Evolutionary conservation across 2,888 invertebrate genomes (phyloP).

Genomic region (Acronicta psi): DNA sequence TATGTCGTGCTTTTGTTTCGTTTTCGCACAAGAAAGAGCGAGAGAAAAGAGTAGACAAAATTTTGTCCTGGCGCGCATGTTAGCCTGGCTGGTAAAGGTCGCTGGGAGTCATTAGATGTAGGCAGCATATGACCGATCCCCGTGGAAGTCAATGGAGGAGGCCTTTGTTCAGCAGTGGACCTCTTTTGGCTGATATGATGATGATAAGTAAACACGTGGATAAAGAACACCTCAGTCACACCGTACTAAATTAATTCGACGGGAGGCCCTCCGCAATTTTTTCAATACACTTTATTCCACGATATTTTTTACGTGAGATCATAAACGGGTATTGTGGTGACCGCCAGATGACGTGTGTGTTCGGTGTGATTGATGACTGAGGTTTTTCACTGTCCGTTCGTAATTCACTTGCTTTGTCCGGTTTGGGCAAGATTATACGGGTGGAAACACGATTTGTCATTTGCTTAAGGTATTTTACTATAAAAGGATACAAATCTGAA

Average conservation of each 20-base stretch:
- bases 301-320: constrained; percentile 47
- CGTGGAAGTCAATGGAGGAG: too few relatives aligned
- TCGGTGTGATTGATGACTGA: constrained; percentile 42
- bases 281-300: constrained; percentile 49
- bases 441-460: constrained; percentile 15
- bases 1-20: too few relatives aligned
- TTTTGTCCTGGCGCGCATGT: too few relatives aligned
- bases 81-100: too few relatives aligned
- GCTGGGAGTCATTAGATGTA: too few relatives aligned
- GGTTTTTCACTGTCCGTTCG: constrained; percentile 40
- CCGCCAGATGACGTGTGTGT: constrained; percentile 44
- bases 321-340: constrained; percentile 46
- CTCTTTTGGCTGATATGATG: too few relatives aligned
- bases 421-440: constrained; percentile 22
- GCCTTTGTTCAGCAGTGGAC: too few relatives aligned
- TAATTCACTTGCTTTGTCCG: constrained; percentile 45
- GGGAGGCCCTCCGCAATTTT: constrained; percentile 25
- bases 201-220: too few relatives aligned
- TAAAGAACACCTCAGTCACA: constrained; percentile 14
- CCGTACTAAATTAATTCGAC: constrained; percentile 30
- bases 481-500: too few relatives aligned
- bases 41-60: too few relatives aligned
- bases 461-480: constrained; percentile 14
- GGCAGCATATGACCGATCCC: too few relatives aligned
- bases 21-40: too few relatives aligned